Evolutionary conservation across 2,888 invertebrate genomes (phyloP).

Genomic region (Sipha maydis): DNA sequence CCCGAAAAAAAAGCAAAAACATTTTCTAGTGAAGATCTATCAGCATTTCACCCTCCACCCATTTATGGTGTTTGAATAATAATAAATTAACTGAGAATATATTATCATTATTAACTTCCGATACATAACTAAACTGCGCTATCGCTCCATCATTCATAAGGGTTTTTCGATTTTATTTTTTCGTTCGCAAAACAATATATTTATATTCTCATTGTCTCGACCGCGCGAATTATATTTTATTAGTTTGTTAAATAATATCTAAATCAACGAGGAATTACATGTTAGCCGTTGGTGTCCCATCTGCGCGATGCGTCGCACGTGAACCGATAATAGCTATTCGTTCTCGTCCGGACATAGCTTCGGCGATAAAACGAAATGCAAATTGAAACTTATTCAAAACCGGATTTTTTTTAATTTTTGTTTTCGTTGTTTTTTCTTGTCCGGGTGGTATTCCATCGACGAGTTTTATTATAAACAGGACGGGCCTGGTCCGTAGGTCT

Average conservation of each 20-base stretch:
- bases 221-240: neutral
- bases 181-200: neutral
- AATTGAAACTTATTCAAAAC: constrained; percentile 56
- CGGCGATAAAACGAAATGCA: constrained; percentile 3
- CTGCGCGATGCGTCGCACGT: constrained; percentile 1
- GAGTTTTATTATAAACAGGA: neutral
- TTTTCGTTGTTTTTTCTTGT: too few relatives aligned
- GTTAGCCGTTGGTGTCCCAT: neutral
- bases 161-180: neutral
- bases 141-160: too few relatives aligned
- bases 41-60: too few relatives aligned
- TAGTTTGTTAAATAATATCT: constrained; percentile 9
- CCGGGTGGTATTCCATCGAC: neutral
- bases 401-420: neutral
- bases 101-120: too few relatives aligned
- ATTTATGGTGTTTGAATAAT: too few relatives aligned
- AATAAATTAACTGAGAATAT: too few relatives aligned
- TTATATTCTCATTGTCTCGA: too few relatives aligned
- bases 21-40: too few relatives aligned
- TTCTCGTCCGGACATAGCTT: neutral
- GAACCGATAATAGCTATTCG: constrained; percentile 45
- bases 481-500: neutral
- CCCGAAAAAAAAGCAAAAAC: too few relatives aligned
- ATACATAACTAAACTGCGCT: too few relatives aligned
- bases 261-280: neutral